These are phyloP conservation scores for Stegophylla sp. DNA, from an alignment of 2,888 invertebrate species.

Conservation along the genomic window DNA sequence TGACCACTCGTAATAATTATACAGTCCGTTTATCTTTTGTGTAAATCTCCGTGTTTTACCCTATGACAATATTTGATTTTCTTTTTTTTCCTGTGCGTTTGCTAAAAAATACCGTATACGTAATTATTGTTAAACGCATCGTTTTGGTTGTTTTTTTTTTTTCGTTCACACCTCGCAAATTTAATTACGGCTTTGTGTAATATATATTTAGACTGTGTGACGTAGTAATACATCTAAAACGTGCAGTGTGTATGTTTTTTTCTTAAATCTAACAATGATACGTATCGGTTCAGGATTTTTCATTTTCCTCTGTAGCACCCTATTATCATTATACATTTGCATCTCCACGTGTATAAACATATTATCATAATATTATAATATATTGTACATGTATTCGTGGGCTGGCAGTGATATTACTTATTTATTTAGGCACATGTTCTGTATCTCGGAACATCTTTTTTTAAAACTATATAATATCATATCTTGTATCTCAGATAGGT, in stretches of 20 bases:
- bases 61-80: conserved; percentile 52
- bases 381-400: no score
- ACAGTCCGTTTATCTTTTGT: conserved; percentile 20
- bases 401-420: no score
- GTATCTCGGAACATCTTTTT: no score
- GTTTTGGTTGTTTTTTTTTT: conserved; percentile 17
- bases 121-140: conserved; percentile 12
- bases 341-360: no score
- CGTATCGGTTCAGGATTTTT: not conserved
- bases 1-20: conserved; percentile 27
- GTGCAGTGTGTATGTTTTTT: not conserved
- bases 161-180: not conserved
- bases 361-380: no score
- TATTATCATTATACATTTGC: no score
- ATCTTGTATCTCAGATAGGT: no score
- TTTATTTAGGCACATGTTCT: no score
- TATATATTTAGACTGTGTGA: not conserved
- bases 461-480: no score
- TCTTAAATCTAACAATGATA: not conserved
- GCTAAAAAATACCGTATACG: conserved; percentile 13
- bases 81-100: conserved; percentile 22
- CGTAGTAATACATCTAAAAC: not conserved
- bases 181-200: not conserved
- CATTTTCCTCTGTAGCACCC: no score
- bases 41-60: conserved; percentile 27